Evolutionary conservation across 2,797 vertebrate genomes (phyloP), one percentile per base, ranked within the genome.

Genomic region (Pyrocephalus nanus): DNA sequence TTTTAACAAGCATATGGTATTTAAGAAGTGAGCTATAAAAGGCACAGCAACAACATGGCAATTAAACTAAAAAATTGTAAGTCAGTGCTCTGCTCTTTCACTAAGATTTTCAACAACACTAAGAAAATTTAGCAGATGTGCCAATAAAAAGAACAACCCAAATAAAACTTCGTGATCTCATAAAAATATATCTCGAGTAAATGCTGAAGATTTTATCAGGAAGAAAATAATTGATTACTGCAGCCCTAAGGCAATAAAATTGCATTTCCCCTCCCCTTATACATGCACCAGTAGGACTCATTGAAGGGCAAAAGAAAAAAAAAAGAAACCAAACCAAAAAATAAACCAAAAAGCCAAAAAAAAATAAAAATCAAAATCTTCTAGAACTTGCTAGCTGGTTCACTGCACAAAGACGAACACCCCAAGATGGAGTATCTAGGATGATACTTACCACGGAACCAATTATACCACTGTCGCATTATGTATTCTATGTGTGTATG

Each of bases 391-490:
- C 96, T 97, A 97, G 94, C 96, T 96, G 96, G 94, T 97, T 97
- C 94, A 98, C 94, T 91, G 96, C 97, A 98, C 96, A 97, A 97
- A 97, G 95, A 97, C 95, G 94, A 98, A 98, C 97, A 97, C 97
- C 97, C 97, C 98, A 98, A 97, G 97, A 98, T 97, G 95, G 97
- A 97, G 96, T 97, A 96, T 98, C 97, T 97, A 98, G 97, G 97
- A 97, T 96, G 97, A 98, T 98, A 97, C 96, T 98, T 97, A 98
- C 97, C 97, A 97, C 64, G 90, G 50, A 95, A 97, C 60, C 95
- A 84, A 95, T 97, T 96, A 97, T 96, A 97, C 86, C 96, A 97
- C 92, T 97, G 96, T 94, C 90, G 95, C 96, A 97, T 96, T 96
- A 96, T 97, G 93, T 97, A 97, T 95, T 96, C 94, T 97, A 97